phyloP scores from a whole-genome alignment of 1,140 invertebrate species.

The Neodiprion pinetum region DNA sequence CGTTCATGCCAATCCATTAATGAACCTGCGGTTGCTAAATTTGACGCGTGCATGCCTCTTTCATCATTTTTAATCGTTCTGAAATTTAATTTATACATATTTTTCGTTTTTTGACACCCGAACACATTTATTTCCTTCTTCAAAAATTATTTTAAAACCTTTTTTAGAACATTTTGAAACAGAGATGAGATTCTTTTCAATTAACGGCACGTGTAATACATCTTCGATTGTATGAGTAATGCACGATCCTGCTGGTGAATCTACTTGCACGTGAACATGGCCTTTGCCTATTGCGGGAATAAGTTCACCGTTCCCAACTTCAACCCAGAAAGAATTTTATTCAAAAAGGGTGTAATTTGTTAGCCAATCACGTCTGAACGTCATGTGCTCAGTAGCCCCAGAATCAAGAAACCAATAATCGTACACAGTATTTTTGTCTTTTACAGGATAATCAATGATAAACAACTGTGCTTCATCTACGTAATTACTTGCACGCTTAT shows the following conservation, averaged over 20 bases:
- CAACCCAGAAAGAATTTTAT: not conserved
- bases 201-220: not conserved
- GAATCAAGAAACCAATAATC: not conserved
- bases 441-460: no score
- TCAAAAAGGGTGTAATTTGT: not conserved
- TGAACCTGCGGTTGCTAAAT: not conserved
- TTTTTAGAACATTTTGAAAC: not conserved
- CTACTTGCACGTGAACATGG: not conserved
- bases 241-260: not conserved
- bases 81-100: not conserved
- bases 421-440: no score
- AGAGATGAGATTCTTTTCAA: not conserved
- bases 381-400: not conserved
- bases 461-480: no score
- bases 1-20: slow-evolving; percentile 9
- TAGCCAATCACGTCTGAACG: not conserved
- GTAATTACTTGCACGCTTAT: no score
- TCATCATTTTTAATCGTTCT: not conserved
- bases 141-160: not conserved
- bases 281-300: not conserved
- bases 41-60: not conserved
- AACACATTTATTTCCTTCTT: slow-evolving; percentile 15
- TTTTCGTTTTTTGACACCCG: slow-evolving; percentile 19
- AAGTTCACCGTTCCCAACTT: not conserved
- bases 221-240: not conserved